Evolutionary conservation across 2,797 vertebrate species (phyloP).

Genomic region (Borostomias antarcticus): DNA sequence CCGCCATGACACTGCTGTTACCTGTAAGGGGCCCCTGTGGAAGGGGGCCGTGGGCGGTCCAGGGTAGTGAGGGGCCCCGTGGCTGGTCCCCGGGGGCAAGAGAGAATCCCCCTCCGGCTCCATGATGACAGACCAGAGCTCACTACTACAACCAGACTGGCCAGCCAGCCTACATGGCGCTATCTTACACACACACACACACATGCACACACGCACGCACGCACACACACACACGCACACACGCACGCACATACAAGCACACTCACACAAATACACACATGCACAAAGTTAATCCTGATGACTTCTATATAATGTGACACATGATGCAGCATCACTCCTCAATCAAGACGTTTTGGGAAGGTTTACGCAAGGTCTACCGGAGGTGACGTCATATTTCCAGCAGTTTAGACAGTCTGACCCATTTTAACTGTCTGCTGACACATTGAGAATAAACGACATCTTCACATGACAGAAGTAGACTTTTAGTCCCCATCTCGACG

Average conservation of each 20-base stretch:
- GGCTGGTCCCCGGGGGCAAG: constrained; percentile 71
- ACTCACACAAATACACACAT: background rate
- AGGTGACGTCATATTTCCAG: constrained; percentile 22
- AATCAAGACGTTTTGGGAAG: background rate
- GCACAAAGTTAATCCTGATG: background rate
- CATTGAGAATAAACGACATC: constrained; percentile 38
- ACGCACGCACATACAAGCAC: background rate
- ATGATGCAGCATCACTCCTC: background rate
- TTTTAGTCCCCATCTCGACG: constrained; percentile 60
- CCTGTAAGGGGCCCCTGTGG: constrained; percentile 65
- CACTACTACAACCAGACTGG: constrained; percentile 64
- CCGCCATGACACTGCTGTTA: constrained; percentile 24
- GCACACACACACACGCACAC: background rate
- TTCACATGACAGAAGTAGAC: constrained; percentile 64
- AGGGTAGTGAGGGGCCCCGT: constrained; percentile 61
- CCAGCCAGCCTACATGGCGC: constrained; percentile 71
- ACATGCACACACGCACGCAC: background rate
- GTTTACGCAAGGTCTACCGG: constrained; percentile 12
- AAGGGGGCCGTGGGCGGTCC: constrained; percentile 37
- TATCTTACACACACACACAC: constrained; percentile 5
- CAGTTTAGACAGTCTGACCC: constrained; percentile 59
- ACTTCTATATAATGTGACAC: background rate
- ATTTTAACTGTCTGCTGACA: constrained; percentile 50
- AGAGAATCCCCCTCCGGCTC: constrained; percentile 65
- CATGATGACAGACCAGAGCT: constrained; percentile 68